Base-by-base conservation (phyloP, 2,888 invertebrate genomes). In the Uloborus plumipes region DNA sequence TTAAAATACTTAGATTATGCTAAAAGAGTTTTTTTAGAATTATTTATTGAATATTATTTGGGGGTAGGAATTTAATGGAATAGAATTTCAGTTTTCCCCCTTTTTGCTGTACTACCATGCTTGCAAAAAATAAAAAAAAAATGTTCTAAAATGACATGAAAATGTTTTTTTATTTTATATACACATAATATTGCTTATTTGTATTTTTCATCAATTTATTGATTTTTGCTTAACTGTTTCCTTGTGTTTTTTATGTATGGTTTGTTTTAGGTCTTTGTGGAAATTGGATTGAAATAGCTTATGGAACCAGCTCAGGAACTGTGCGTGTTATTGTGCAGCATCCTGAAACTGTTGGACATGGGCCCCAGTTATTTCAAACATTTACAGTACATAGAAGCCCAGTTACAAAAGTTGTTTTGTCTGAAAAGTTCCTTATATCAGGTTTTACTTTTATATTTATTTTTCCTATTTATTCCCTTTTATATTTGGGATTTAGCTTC, bases 281-380 rank as follows among this genome's bases (percentile, higher is more conserved):
- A 62, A 99, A 99, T 90, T 99, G 99, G 98, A 98, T 99, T 88
- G 99, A 99, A 91, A 99, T 99, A 87, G 99, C 99, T 0, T 99
- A 99, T 89, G 99, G 99, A 3, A 99, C 99, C 0, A 94, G 76
- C 69, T 86, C 89, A 20, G 99, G 99, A 1, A 95, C 95, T 0
- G 98, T 99, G 20, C 92, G 98, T 49, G 97, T 99, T 0, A 98
- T 99, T 81, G 98, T 99, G 0, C 99, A 99, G 88, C 99, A 99
- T 90, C 99, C 99, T 1, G 99, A 99, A 90, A 99, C 99, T 0
- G 98, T 98, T 2, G 98, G 98, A 0, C 98, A 99, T 88, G 98
- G 98, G 0, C 99, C 99, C 2, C 98, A 99, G 90, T 91, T 99
- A 55, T 99, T 99, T 90, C 99, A 99, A 91, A 98, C 98, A 0